phyloP scores from a whole-genome alignment of 2,113 vertebrate genomes.

The Guaruba guarouba region DNA sequence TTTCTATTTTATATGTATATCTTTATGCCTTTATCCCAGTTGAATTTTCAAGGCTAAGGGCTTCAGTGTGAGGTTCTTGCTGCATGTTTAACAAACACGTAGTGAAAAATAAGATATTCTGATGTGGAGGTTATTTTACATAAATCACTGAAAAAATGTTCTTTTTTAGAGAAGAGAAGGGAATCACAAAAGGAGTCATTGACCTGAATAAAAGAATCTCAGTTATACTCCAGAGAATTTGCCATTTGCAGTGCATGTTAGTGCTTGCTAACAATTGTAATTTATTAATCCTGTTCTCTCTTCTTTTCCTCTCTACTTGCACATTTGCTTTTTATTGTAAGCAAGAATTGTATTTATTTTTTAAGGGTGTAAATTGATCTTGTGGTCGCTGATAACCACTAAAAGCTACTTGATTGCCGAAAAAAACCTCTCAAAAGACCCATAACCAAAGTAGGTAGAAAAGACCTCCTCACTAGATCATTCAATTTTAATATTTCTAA shows the following conservation, averaged over 20 bases:
- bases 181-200: slow-evolving; percentile 67
- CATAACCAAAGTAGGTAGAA: slow-evolving; percentile 32
- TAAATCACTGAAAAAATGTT: slow-evolving; percentile 62
- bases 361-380: slow-evolving; percentile 35
- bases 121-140: slow-evolving; percentile 63
- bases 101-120: slow-evolving; percentile 51
- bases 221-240: slow-evolving; percentile 61
- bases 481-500: slow-evolving; percentile 55
- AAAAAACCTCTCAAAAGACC: slow-evolving; percentile 11
- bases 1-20: slow-evolving; percentile 53
- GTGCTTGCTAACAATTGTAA: slow-evolving; percentile 59
- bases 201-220: slow-evolving; percentile 69
- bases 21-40: slow-evolving; percentile 35
- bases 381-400: slow-evolving; percentile 28
- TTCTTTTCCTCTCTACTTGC: slow-evolving; percentile 22
- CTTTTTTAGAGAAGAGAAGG: slow-evolving; percentile 44
- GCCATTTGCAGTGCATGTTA: slow-evolving; percentile 52
- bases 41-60: slow-evolving; percentile 56
- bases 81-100: slow-evolving; percentile 51
- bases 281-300: slow-evolving; percentile 58
- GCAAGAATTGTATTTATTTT: slow-evolving; percentile 51
- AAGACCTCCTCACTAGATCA: neutral
- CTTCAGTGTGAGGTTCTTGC: neutral
- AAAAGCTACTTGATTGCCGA: slow-evolving; percentile 33
- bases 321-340: slow-evolving; percentile 51